phyloP scores from a whole-genome alignment of 2,888 invertebrate species.

The Homarus gammarus region DNA sequence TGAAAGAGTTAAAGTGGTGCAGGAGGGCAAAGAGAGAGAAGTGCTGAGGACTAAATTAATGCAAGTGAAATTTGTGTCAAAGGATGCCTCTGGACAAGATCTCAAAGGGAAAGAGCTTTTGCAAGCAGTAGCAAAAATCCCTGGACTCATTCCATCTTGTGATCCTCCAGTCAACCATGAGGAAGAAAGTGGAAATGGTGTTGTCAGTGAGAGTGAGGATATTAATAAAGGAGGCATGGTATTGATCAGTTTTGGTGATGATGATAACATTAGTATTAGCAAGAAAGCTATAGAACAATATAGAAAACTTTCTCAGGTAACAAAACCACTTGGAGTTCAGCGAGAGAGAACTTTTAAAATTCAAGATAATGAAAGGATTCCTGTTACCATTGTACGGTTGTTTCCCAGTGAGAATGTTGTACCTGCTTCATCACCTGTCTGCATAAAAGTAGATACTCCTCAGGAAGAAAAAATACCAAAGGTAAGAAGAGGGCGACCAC shows the following conservation, averaged over 20 bases:
- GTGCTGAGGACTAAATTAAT: constrained; percentile 63
- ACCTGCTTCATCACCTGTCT: background rate
- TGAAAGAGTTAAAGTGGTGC: constrained; percentile 50
- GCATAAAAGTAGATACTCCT: background rate
- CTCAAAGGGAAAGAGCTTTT: constrained; percentile 49
- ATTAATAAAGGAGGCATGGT: constrained; percentile 15
- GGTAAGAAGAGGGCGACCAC: constrained; percentile 29
- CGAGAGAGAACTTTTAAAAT: constrained; percentile 50
- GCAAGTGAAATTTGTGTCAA: constrained; percentile 60
- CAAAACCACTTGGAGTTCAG: constrained; percentile 58
- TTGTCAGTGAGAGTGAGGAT: background rate
- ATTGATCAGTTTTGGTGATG: constrained; percentile 41
- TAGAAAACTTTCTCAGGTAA: constrained; percentile 58
- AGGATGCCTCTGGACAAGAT: constrained; percentile 59
- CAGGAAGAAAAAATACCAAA: background rate
- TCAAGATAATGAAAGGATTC: constrained; percentile 36
- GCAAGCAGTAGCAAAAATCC: constrained; percentile 40
- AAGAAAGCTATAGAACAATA: constrained; percentile 66
- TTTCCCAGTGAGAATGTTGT: constrained; percentile 33
- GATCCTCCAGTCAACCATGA: constrained; percentile 27
- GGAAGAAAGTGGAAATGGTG: constrained; percentile 13
- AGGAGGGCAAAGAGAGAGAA: constrained; percentile 57
- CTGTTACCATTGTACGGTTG: constrained; percentile 59
- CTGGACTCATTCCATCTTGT: constrained; percentile 64
- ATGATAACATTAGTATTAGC: constrained; percentile 46